These are phyloP conservation scores for Penaeus vannamei DNA, from an alignment of 1,140 invertebrate species.

Conservation along the genomic window DNA sequence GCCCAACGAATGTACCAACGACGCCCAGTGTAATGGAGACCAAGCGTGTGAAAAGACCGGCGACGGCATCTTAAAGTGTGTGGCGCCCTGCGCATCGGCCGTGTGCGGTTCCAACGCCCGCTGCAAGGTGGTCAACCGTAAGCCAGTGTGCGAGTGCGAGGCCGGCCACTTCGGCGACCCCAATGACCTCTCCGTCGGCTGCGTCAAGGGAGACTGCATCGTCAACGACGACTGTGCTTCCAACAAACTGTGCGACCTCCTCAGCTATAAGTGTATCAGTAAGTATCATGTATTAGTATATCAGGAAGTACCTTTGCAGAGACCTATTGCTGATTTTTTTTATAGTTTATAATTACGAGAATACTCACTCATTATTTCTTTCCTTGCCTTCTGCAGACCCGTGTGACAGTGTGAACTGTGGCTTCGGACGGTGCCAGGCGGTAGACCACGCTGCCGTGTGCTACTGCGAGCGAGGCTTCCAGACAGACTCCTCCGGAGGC, in stretches of 20 bases:
- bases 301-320: background rate
- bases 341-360: background rate
- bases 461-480: slow-evolving; percentile 70
- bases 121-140: slow-evolving; percentile 78
- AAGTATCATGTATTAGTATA: slow-evolving; percentile 11
- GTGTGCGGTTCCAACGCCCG: slow-evolving; percentile 75
- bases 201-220: slow-evolving; percentile 85
- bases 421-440: slow-evolving; percentile 71
- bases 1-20: slow-evolving; percentile 80
- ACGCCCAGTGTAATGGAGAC: slow-evolving; percentile 81
- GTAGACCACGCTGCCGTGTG: slow-evolving; percentile 71
- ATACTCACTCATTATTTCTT: background rate
- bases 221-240: slow-evolving; percentile 81
- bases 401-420: slow-evolving; percentile 70
- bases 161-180: slow-evolving; percentile 86
- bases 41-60: slow-evolving; percentile 80
- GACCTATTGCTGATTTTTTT: background rate
- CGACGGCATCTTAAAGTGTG: slow-evolving; percentile 75
- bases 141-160: slow-evolving; percentile 81
- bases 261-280: slow-evolving; percentile 69
- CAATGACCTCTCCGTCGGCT: slow-evolving; percentile 75
- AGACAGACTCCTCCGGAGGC: slow-evolving; percentile 76
- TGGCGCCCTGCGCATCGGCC: slow-evolving; percentile 81
- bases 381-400: slow-evolving; percentile 68
- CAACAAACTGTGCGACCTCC: slow-evolving; percentile 82